A percentile compares a stretch with the other conserved stretches of the same genome.
Conservation (phyloP, 30 jellyfish, hydroid and myxozoan genomes). For the Phacellophora camtschatica region DNA sequence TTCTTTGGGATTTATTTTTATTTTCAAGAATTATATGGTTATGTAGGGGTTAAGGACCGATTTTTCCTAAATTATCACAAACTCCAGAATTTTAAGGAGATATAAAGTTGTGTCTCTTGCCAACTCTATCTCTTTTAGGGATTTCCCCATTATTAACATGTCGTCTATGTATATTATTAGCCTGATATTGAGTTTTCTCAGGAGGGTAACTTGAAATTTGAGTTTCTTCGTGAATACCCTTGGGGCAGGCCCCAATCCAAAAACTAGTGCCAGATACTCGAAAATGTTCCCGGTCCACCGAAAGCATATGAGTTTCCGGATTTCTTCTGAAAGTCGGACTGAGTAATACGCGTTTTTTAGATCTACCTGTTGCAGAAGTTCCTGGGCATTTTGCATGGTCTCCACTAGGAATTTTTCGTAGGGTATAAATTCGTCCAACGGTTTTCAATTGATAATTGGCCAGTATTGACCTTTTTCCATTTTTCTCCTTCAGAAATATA, state of each 20-base stretch:
- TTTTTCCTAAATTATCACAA: neutral
- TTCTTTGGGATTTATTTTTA: neutral
- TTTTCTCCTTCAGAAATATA: neutral
- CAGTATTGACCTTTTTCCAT: neutral
- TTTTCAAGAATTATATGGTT: conserved; percentile 18
- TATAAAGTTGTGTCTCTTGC: conserved; percentile 15
- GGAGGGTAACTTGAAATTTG: too few relatives aligned
- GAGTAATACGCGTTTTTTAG: too few relatives aligned
- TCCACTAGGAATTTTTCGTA: neutral
- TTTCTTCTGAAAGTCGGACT: neutral
- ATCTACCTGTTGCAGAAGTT: neutral
- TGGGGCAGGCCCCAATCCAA: too few relatives aligned
- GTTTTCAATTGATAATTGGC: neutral
- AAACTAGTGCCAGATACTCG: neutral
- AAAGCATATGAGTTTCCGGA: neutral
- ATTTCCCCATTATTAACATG: conserved; percentile 21
- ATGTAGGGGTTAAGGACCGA: conserved; percentile 3
- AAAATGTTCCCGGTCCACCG: neutral
- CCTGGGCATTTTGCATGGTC: neutral
- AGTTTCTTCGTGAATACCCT: too few relatives aligned
- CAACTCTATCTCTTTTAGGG: conserved; percentile 1
- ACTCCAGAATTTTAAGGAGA: neutral
- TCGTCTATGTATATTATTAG: conserved; percentile 48
- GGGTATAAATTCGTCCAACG: neutral
- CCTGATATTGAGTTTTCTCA: neutral